phyloP scores from a whole-genome alignment of 1,140 invertebrate genomes.

The Battus philenor region DNA sequence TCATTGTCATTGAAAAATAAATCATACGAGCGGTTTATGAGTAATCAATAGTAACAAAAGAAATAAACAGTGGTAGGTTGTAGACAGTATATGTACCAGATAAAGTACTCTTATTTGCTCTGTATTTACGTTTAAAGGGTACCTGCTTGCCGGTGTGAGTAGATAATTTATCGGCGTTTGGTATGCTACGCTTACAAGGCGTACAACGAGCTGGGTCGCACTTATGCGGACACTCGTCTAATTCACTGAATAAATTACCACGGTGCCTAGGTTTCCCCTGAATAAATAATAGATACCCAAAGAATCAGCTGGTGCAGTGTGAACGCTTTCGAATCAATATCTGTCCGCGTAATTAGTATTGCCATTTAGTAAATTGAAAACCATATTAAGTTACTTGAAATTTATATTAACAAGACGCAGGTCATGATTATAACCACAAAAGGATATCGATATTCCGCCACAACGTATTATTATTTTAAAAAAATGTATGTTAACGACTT shows the following conservation, averaged over 20 bases:
- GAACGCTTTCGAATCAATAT: constrained; percentile 38
- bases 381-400: constrained; percentile 5
- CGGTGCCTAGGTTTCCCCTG: constrained; percentile 56
- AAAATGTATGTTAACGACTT: too few relatives aligned
- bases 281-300: constrained; percentile 51
- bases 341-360: constrained; percentile 23
- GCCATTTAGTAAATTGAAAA: constrained; percentile 20
- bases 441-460: constrained; percentile 13
- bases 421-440: constrained; percentile 15
- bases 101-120: constrained; percentile 3
- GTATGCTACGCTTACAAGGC: constrained; percentile 11
- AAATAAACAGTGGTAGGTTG: constrained; percentile 2
- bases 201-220: constrained; percentile 43
- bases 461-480: constrained; percentile 11
- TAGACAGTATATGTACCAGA: constrained; percentile 8
- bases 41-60: constrained; percentile 5
- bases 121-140: constrained; percentile 8
- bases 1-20: too few relatives aligned
- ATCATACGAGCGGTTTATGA: too few relatives aligned
- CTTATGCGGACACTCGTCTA: constrained; percentile 64
- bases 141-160: constrained; percentile 34
- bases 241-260: constrained; percentile 61
- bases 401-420: constrained; percentile 10
- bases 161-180: constrained; percentile 53
- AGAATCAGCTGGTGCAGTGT: constrained; percentile 34